These are phyloP conservation scores for Euplexia lucipara DNA, from an alignment of 2,888 invertebrate genomes.

Conservation along the genomic window DNA sequence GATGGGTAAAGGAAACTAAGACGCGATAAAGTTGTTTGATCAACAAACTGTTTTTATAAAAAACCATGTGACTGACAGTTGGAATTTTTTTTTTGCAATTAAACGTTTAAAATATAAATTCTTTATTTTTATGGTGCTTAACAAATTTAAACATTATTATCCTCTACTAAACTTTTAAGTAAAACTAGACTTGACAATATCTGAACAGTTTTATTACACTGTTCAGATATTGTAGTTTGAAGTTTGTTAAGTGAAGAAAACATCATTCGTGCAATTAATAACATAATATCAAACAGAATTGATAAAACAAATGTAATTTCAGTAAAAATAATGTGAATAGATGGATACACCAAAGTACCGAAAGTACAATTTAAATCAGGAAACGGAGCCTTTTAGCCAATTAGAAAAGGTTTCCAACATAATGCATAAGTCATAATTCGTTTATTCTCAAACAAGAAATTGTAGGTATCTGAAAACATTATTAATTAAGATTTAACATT, in stretches of 20 bases:
- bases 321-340: conserved; percentile 9
- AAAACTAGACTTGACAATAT: conserved; percentile 10
- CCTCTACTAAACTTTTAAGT: neutral
- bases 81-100: neutral
- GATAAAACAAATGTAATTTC: neutral
- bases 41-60: neutral
- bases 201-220: no score
- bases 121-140: neutral
- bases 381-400: no score
- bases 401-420: no score
- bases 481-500: no score
- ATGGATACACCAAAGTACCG: neutral
- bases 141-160: no score
- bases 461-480: no score
- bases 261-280: conserved; percentile 4
- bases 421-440: no score
- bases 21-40: conserved; percentile 9
- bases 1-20: neutral
- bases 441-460: no score
- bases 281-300: conserved; percentile 10
- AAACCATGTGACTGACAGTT: neutral
- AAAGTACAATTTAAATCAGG: conserved; percentile 10
- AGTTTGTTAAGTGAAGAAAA: neutral
- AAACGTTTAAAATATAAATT: neutral
- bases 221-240: no score